These are phyloP conservation scores for Macroglossus sobrinus DNA, from an alignment of 2,113 vertebrate genomes.

Conservation along the genomic window DNA sequence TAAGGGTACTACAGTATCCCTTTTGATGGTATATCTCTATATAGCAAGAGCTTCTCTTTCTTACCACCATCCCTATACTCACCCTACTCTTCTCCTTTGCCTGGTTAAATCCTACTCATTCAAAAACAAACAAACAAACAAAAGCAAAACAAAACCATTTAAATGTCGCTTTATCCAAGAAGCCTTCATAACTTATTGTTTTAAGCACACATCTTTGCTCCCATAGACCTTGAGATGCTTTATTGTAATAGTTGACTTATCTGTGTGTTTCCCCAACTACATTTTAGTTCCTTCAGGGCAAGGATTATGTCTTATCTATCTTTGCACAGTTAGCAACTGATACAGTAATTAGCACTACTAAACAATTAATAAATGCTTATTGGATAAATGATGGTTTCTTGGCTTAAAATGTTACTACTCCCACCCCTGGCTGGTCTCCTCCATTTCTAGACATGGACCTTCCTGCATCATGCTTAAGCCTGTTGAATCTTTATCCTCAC, in stretches of 20 bases:
- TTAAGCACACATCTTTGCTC: not conserved
- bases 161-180: not conserved
- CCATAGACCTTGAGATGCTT: not conserved
- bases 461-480: not conserved
- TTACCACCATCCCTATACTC: not conserved
- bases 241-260: not conserved
- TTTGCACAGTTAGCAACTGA: not conserved
- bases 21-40: not conserved
- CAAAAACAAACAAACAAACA: not conserved
- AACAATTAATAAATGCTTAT: not conserved
- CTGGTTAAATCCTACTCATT: not conserved
- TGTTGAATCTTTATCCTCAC: constrained; percentile 43
- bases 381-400: not conserved
- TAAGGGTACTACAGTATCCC: not conserved
- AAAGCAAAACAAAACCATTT: not conserved
- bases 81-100: not conserved
- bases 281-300: not conserved
- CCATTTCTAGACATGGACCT: not conserved
- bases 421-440: not conserved
- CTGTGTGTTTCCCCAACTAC: not conserved
- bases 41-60: not conserved
- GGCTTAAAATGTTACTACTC: not conserved
- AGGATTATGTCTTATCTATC: not conserved
- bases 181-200: not conserved
- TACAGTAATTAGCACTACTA: not conserved